These are phyloP conservation scores for Pristionchus entomophagus DNA, from an alignment of 2,888 invertebrate species.

Conservation along the genomic window DNA sequence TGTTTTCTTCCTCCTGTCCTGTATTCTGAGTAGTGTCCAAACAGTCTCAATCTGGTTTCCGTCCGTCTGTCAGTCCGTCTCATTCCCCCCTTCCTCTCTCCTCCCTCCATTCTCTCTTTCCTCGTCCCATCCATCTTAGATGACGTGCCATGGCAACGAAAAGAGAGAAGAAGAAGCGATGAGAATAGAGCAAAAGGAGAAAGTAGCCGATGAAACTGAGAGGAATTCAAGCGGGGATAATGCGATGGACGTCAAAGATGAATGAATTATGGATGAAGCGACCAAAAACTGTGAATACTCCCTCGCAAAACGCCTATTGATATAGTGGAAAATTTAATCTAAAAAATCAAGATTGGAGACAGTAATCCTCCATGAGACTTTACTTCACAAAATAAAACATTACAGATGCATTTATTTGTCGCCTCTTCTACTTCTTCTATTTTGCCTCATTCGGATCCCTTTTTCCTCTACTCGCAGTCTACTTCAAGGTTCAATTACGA, in stretches of 20 bases:
- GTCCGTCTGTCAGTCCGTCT: not conserved
- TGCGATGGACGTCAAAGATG: not conserved
- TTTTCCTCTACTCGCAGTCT: constrained; percentile 97
- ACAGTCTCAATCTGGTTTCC: too few species aligned
- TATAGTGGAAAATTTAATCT: too few species aligned
- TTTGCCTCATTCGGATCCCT: constrained; percentile 98
- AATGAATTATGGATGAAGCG: not conserved
- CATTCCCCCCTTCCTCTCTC: too few species aligned
- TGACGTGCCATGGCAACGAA: constrained; percentile 29
- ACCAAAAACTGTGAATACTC: not conserved
- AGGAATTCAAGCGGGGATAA: constrained; percentile 3
- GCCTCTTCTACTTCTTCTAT: constrained; percentile 99
- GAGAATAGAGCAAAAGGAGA: constrained; percentile 1
- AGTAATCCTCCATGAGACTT: too few species aligned
- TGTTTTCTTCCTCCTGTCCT: too few species aligned
- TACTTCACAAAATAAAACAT: not conserved
- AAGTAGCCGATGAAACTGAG: not conserved
- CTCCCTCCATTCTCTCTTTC: not conserved
- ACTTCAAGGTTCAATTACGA: constrained; percentile 92
- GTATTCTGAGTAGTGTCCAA: too few species aligned
- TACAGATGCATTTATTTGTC: constrained; percentile 92
- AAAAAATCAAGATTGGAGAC: too few species aligned
- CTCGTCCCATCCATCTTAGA: constrained; percentile 32
- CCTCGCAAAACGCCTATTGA: too few species aligned
- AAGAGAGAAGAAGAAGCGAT: not conserved